phyloP scores from a whole-genome alignment of 2,888 invertebrate genomes.

The Lissonota sp. region DNA sequence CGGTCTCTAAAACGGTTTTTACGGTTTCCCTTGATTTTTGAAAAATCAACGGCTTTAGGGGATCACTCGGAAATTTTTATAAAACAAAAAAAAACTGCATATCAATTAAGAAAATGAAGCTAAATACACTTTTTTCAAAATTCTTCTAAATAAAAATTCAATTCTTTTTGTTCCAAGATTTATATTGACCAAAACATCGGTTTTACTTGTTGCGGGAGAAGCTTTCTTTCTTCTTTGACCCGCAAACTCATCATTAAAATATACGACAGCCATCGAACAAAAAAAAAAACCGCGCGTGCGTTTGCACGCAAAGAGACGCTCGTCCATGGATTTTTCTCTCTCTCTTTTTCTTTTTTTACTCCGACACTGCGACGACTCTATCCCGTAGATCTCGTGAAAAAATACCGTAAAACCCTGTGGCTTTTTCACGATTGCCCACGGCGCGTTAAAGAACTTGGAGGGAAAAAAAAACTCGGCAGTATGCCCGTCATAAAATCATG shows the following conservation, averaged over 20 bases:
- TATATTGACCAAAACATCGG: not conserved
- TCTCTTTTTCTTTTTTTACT: slow-evolving; percentile 22
- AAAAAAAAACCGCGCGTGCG: slow-evolving; percentile 41
- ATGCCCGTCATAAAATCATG: slow-evolving; percentile 56
- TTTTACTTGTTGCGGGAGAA: not conserved
- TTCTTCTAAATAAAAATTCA: no score
- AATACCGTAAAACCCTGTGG: slow-evolving; percentile 60
- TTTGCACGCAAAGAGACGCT: not conserved
- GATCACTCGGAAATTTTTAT: no score
- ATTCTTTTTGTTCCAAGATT: no score
- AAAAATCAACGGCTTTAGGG: no score
- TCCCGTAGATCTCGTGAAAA: slow-evolving; percentile 41
- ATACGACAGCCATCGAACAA: slow-evolving; percentile 52
- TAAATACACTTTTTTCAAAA: no score
- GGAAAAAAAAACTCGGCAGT: not conserved
- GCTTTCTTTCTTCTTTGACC: slow-evolving; percentile 42
- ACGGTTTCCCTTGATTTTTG: no score
- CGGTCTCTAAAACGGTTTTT: no score
- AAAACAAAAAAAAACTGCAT: no score
- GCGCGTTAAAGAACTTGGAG: slow-evolving; percentile 41
- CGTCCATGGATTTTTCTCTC: not conserved
- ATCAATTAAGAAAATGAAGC: no score
- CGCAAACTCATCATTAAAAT: slow-evolving; percentile 54
- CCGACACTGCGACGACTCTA: slow-evolving; percentile 6
- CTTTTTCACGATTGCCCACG: slow-evolving; percentile 43